These are phyloP conservation scores for Chlamydotis undulata DNA, from an alignment of 2,113 vertebrate genomes.

Conservation along the genomic window DNA sequence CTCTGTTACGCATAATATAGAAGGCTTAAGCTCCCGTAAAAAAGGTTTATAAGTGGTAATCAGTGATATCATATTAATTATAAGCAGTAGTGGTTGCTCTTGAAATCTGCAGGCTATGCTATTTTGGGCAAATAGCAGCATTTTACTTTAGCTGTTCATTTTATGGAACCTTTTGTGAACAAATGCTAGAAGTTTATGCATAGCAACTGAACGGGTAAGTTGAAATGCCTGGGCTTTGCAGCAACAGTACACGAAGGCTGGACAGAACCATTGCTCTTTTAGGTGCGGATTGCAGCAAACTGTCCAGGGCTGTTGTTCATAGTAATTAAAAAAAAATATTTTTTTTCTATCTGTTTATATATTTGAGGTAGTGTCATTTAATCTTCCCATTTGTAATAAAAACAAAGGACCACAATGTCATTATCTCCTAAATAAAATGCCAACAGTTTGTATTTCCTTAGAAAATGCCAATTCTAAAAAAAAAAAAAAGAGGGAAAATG, in stretches of 20 bases:
- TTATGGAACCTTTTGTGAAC: constrained; percentile 21
- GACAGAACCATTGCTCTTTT: not conserved
- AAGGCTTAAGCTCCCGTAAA: constrained; percentile 19
- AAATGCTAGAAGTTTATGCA: not conserved
- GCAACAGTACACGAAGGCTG: not conserved
- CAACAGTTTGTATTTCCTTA: not conserved
- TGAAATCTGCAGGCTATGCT: constrained; percentile 42
- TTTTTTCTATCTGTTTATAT: not conserved
- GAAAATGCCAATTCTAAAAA: not conserved
- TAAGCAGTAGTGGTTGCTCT: constrained; percentile 28
- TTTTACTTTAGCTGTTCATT: constrained; percentile 54
- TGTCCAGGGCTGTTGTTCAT: not conserved
- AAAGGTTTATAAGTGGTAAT: constrained; percentile 55
- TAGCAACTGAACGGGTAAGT: not conserved
- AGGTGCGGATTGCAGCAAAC: not conserved
- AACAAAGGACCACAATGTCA: not conserved
- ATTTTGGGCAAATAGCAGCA: constrained; percentile 16
- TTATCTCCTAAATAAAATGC: not conserved
- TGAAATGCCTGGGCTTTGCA: not conserved
- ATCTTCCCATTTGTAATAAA: not conserved
- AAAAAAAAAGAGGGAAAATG: not conserved
- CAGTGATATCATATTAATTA: constrained; percentile 59
- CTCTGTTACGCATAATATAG: constrained; percentile 2
- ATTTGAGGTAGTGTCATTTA: not conserved
- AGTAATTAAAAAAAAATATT: accelerated